phyloP scores from a whole-genome alignment of 2,113 vertebrate genomes.

The Coryphaenoides rupestris region DNA sequence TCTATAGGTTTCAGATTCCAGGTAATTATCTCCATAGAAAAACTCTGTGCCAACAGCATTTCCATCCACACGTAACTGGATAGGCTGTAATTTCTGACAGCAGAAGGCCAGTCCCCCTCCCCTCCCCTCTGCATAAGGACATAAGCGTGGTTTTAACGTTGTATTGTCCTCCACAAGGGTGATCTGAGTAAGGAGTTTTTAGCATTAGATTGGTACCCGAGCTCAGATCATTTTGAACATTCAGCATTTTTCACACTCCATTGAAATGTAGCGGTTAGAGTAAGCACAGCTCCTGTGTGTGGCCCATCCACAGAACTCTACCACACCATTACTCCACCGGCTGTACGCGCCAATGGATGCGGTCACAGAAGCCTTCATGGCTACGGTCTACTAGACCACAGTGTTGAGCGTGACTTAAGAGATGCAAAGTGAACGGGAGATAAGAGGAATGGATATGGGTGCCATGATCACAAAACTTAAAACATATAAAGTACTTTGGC shows the following conservation, averaged over 20 bases:
- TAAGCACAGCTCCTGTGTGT: conserved; percentile 71
- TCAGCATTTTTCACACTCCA: conserved; percentile 63
- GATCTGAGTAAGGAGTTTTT: conserved; percentile 33
- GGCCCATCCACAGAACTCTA: conserved; percentile 64
- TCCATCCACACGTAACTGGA: conserved; percentile 61
- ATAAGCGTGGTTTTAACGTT: conserved; percentile 20
- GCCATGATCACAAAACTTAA: too few species aligned
- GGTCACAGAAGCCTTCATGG: conserved; percentile 43
- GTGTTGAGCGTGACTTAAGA: conserved; percentile 46
- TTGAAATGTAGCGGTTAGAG: conserved; percentile 61
- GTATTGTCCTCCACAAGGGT: conserved; percentile 50
- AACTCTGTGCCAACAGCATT: conserved; percentile 54
- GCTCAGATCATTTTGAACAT: conserved; percentile 50
- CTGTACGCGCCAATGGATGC: conserved; percentile 52
- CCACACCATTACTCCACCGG: conserved; percentile 70
- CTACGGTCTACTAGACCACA: conserved; percentile 33
- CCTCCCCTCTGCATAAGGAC: conserved; percentile 33
- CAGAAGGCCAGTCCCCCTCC: conserved; percentile 44
- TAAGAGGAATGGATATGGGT: too few species aligned
- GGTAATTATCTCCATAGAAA: conserved; percentile 54
- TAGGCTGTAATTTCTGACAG: conserved; percentile 65
- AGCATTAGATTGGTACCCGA: conserved; percentile 53
- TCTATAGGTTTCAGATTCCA: conserved; percentile 46
- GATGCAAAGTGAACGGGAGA: conserved; percentile 32
- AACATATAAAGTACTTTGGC: too few species aligned